Evolutionary conservation across 2,797 vertebrate species (phyloP).

Genomic region (Galagoides demidoff): DNA sequence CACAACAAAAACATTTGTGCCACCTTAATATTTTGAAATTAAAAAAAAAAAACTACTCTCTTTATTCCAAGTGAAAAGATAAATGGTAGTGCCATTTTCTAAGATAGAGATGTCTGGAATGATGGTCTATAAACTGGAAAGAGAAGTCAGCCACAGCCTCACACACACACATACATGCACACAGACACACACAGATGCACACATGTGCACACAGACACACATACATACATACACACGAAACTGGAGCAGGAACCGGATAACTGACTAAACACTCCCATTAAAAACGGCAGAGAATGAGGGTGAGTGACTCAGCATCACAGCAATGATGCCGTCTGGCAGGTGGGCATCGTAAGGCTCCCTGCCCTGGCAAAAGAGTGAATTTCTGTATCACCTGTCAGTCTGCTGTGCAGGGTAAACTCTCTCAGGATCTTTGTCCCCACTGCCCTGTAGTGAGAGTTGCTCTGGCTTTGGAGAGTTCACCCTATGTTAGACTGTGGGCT

Average conservation of each 20-base stretch:
- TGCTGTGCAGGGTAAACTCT: background rate
- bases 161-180: accelerated
- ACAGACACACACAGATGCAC: background rate
- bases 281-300: background rate
- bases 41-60: background rate
- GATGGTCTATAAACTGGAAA: background rate
- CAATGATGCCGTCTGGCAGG: background rate
- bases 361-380: background rate
- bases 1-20: too few relatives aligned
- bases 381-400: background rate
- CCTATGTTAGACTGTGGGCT: background rate
- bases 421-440: background rate
- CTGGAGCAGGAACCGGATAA: background rate
- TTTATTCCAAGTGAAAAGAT: background rate
- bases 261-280: background rate
- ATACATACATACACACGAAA: background rate
- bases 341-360: background rate
- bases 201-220: background rate
- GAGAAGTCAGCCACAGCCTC: background rate
- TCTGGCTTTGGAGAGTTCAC: background rate
- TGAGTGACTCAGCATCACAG: background rate
- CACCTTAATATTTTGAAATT: too few relatives aligned
- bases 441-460: background rate
- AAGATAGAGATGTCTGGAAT: background rate
- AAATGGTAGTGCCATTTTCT: background rate